Base-by-base conservation (phyloP, 2,888 invertebrate genomes). In the Athetis lepigone region DNA sequence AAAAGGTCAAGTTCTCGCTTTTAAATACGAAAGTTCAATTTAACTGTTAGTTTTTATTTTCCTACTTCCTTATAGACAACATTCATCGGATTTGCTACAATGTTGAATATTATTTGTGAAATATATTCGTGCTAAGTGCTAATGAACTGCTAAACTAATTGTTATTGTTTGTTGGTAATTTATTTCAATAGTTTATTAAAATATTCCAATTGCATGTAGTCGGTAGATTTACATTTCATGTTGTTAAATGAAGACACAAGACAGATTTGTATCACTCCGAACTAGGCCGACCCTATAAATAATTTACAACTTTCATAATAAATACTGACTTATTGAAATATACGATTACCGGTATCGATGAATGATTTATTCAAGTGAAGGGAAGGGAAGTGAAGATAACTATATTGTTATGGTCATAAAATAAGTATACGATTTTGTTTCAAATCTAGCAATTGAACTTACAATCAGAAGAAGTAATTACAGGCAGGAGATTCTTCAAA, bases 1-100 rank as follows among this genome's bases (percentile, higher is more conserved):
- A n/a, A 73, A 77, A 77, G 78, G 75, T 78, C 78, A 77, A 77
- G 77, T 65, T 77, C 68, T 49, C 47, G 37, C 37, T 18, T 39
- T 57, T 55, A 39, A 69, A 66, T 72, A 61, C 47, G 25, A 77
- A 59, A 69, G 72, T 68, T 77, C 58, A 46, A 13, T 58, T 43
- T 2, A 43, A 43, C 50, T 42, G 33, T 57, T 66, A 43, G 36
- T 46, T 47, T 49, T 25, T 63, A 21, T 51, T 51, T 47, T 39
- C 60, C 19, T n/a, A 45, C 59, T 76, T 76, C 77, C 76, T 74
- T 59, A 61, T 62, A 2, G 19, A 21, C 18, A 7, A 21, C 37
- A 27, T 58, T 49, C 54, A 58, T 56, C 37, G 39, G 8, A 21
- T 16, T 36, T 40, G 23, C n/a, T 16, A 36, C 27, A 57, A 65